Base-by-base conservation (phyloP, 37 sponge, comb jelly and placozoan species). In the Diacarnus erythraeanus region DNA sequence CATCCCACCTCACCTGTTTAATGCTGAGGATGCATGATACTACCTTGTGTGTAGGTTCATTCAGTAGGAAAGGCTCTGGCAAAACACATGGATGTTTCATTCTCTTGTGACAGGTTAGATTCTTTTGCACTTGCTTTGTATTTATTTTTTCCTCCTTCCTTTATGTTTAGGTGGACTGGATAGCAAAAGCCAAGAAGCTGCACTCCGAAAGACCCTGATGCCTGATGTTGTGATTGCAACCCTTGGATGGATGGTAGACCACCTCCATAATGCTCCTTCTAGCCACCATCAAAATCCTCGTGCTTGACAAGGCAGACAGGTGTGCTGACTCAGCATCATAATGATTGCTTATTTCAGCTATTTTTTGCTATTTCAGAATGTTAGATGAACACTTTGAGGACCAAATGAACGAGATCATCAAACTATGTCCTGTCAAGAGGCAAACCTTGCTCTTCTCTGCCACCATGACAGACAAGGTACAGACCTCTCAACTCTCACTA, bases 401-500 rank as follows among this genome's bases (percentile, higher is more conserved):
- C 34, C 97, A 98, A 74, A 81, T 98, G 84, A 85, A 96, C 72
- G 97, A 98, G 73, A 87, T 98, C 40, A 89, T 98, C 63, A 79
- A 84, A 67, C 77, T 89, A 38, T 89, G 94, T 57, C 92, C 95
- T 36, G 80, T 76, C 60, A 88, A 81, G 57, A 60, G 99, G 47
- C 99, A 98, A 58, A 96, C 97, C 23, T 84, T 98, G 90, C 78
- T 98, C n/a, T 98, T 98, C 83, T 98, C 99, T 30, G 99, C 99
- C 23, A 98, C 99, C 74, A 98, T 98, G 99, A 98, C 99, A 9
- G 99, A 98, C 81, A 80, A 98, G 75, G 95, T 94, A 71, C 5
- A 47, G n/a, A n/a, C n/a, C n/a, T n/a, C n/a, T n/a, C n/a, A n/a
- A n/a, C n/a, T n/a, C n/a, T n/a, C n/a, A n/a, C n/a, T n/a, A n/a